These are phyloP conservation scores for Gephyroberyx darwinii DNA, from an alignment of 2,797 vertebrate species.

Conservation along the genomic window DNA sequence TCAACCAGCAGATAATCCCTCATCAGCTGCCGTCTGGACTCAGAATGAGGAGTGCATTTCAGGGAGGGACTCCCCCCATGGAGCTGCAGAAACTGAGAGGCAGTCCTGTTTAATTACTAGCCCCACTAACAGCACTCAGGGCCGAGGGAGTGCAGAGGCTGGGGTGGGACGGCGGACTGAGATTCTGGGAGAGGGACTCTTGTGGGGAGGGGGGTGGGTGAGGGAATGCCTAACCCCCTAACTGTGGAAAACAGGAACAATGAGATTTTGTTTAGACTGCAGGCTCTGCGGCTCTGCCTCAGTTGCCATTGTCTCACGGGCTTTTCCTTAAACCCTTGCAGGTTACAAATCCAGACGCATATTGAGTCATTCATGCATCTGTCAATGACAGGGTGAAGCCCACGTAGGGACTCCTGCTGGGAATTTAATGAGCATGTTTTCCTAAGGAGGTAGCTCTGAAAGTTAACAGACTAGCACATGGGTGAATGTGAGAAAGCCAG, in stretches of 20 bases:
- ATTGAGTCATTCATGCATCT: slow-evolving; percentile 74
- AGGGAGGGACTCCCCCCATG: slow-evolving; percentile 82
- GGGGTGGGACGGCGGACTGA: slow-evolving; percentile 48
- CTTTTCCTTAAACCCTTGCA: slow-evolving; percentile 64
- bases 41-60: slow-evolving; percentile 87
- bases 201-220: slow-evolving; percentile 62
- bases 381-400: slow-evolving; percentile 68
- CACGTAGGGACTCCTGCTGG: slow-evolving; percentile 62
- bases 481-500: slow-evolving; percentile 61
- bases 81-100: slow-evolving; percentile 86
- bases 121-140: slow-evolving; percentile 75
- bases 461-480: slow-evolving; percentile 59
- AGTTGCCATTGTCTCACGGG: slow-evolving; percentile 67
- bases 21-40: slow-evolving; percentile 85
- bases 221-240: slow-evolving; percentile 58
- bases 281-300: slow-evolving; percentile 69
- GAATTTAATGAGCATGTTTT: slow-evolving; percentile 77
- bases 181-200: slow-evolving; percentile 60
- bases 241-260: slow-evolving; percentile 81
- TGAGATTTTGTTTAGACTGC: slow-evolving; percentile 78
- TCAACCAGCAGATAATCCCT: slow-evolving; percentile 86
- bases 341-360: slow-evolving; percentile 75
- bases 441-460: slow-evolving; percentile 54
- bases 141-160: slow-evolving; percentile 49
- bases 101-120: slow-evolving; percentile 85